Base-by-base conservation (phyloP, 2,113 vertebrate genomes). In the human (Homo sapiens) region DNA sequence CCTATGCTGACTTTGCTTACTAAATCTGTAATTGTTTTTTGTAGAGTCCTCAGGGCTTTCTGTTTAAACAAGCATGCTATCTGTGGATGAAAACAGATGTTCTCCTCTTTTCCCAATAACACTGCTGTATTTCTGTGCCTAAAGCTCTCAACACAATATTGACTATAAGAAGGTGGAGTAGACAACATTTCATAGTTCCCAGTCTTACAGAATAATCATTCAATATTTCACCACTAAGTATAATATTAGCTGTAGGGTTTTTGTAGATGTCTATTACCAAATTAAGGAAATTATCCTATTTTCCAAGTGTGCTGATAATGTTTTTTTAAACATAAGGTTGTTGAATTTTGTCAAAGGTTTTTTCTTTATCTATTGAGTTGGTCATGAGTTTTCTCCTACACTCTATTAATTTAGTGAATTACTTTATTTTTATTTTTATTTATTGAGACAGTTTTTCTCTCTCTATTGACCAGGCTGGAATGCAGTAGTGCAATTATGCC, bases 371-470 rank as follows among this genome's bases (percentile, higher is more conserved):
- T 92, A 17, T 70, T 89, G 32, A 95, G 16, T 32, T 85, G 18
- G 94, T 96, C 38, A 72, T 85, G 57, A 76, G 3, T 79, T 95
- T 94, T 57, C 32, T n/a, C 73, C 30, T 95, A 75, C 52, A 66
- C 87, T 95, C 64, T 80, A 38, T 90, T 93, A 76, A 55, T 76
- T 18, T 73, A 25, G 57, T 93, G 35, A 89, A 96, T 70, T 70
- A 78, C 25, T 82, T 61, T 89, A 96, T 30, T 64, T 78, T 90
- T 76, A 80, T 93, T 93, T 75, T 27, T 7, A 45, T 43, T 45
- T 45, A 89, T 59, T 88, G 61, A 64, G 5, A 64, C 12, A 64
- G 61, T 64, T 64, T 64, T 64, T 64, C 27, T 64, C 27, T 61
- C 59, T 11, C 10, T 64, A 14, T 64, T 13, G 30, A 12, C 27